Percentiles rank a stretch among this genome's conserved stretches.
Evolutionary conservation across 2,113 vertebrate genomes (phyloP).

Genomic region (Clinocottus analis): DNA sequence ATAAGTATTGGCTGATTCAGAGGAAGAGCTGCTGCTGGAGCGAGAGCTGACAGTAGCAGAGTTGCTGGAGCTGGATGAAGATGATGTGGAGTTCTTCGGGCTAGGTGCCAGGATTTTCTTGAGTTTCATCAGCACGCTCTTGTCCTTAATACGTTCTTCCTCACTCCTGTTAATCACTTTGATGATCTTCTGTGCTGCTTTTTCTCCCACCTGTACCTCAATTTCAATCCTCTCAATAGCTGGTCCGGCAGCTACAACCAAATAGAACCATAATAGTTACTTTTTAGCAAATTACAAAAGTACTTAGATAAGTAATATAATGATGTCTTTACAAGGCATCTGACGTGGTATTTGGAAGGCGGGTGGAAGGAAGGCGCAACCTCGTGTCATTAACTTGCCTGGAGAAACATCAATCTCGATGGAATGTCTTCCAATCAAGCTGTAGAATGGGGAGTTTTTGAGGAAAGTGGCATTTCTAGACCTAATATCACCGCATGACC

Average conservation of each 20-base stretch:
- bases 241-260: slow-evolving; percentile 74
- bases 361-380: background rate
- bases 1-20: slow-evolving; percentile 29
- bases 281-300: background rate
- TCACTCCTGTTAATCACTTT: slow-evolving; percentile 71
- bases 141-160: slow-evolving; percentile 70
- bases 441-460: slow-evolving; percentile 73
- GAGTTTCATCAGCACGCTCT: slow-evolving; percentile 80
- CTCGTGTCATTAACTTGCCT: slow-evolving; percentile 76
- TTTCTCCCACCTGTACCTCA: slow-evolving; percentile 84
- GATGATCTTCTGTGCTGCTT: slow-evolving; percentile 82
- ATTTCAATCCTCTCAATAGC: slow-evolving; percentile 84
- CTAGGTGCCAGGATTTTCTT: slow-evolving; percentile 81
- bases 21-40: slow-evolving; percentile 29
- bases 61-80: slow-evolving; percentile 67
- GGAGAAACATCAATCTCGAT: slow-evolving; percentile 68
- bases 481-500: slow-evolving; percentile 78
- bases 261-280: slow-evolving; percentile 14
- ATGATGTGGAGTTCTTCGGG: slow-evolving; percentile 50
- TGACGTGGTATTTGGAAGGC: background rate
- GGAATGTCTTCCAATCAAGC: slow-evolving; percentile 79
- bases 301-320: background rate
- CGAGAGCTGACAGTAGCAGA: slow-evolving; percentile 49
- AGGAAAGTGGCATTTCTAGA: slow-evolving; percentile 79
- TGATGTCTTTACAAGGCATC: background rate